Conservation (phyloP, 2,888 invertebrate genomes). For the Saturnia japonica region DNA sequence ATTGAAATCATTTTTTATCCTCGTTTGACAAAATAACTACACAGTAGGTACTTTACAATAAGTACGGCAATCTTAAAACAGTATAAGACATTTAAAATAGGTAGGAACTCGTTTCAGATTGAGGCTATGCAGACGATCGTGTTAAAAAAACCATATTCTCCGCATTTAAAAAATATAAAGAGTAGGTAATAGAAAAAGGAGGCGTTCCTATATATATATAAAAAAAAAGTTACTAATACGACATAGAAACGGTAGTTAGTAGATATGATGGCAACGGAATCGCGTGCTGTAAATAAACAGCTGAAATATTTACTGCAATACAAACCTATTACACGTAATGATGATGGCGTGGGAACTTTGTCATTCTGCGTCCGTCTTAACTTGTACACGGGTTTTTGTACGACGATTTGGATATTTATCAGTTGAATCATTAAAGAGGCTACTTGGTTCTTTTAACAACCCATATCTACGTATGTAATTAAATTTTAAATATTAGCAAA, state of each 20-base stretch:
- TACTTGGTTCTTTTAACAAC: conserved; percentile 1
- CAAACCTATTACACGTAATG: conserved; percentile 70
- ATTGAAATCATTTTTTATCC: too few relatives aligned
- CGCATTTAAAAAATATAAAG: neutral
- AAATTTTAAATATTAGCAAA: neutral
- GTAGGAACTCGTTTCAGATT: too few relatives aligned
- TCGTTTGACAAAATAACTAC: too few relatives aligned
- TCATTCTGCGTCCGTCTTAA: conserved; percentile 49
- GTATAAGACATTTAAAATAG: too few relatives aligned
- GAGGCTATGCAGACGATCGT: too few relatives aligned
- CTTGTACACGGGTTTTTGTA: conserved; percentile 32
- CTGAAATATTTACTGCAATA: conserved; percentile 74
- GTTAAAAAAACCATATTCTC: too few relatives aligned
- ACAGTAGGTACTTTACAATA: too few relatives aligned
- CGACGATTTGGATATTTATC: conserved; percentile 23
- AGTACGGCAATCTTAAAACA: too few relatives aligned
- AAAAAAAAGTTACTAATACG: conserved; percentile 15
- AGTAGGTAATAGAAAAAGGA: neutral
- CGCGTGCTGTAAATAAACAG: conserved; percentile 69
- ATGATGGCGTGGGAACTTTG: conserved; percentile 73
- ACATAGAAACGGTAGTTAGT: conserved; percentile 14
- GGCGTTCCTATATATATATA: conserved; percentile 12
- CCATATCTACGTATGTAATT: neutral
- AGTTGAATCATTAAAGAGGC: neutral
- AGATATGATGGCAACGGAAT: conserved; percentile 31